These are phyloP conservation scores for Urosaurus nigricauda DNA, from an alignment of 2,797 vertebrate species.

Conservation along the genomic window DNA sequence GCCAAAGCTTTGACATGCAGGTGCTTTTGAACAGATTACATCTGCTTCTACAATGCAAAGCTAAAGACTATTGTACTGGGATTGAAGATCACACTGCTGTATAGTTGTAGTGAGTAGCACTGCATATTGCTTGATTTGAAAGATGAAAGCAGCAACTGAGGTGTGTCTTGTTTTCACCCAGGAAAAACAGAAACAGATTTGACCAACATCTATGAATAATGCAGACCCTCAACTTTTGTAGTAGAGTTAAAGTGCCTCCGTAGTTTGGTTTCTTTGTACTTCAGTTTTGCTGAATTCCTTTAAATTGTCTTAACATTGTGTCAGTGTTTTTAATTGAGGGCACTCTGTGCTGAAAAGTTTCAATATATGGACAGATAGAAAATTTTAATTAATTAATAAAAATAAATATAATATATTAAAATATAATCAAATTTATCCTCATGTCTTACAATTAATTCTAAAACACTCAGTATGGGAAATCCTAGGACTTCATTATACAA, in stretches of 20 bases:
- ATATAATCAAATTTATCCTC: not conserved
- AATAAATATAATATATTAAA: no score
- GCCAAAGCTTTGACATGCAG: slow-evolving; percentile 54
- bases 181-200: slow-evolving; percentile 22
- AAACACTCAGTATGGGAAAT: not conserved
- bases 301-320: no score
- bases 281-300: not conserved
- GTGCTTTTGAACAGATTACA: slow-evolving; percentile 52
- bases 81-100: slow-evolving; percentile 15
- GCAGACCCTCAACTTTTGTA: slow-evolving; percentile 17
- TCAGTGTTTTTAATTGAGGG: no score
- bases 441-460: not conserved
- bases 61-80: slow-evolving; percentile 41
- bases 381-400: not conserved
- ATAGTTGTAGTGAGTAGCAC: slow-evolving; percentile 24
- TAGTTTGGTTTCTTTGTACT: slow-evolving; percentile 1
- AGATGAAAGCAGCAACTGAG: slow-evolving; percentile 16
- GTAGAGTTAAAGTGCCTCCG: slow-evolving; percentile 31
- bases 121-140: slow-evolving; percentile 19
- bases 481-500: not conserved
- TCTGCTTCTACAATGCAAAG: slow-evolving; percentile 46
- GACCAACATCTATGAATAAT: slow-evolving; percentile 29
- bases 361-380: not conserved
- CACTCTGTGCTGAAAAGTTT: not conserved
- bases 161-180: not conserved